Evolutionary conservation across 2,888 invertebrate genomes (phyloP).

Genomic region (Dicyrtoma fusca): DNA sequence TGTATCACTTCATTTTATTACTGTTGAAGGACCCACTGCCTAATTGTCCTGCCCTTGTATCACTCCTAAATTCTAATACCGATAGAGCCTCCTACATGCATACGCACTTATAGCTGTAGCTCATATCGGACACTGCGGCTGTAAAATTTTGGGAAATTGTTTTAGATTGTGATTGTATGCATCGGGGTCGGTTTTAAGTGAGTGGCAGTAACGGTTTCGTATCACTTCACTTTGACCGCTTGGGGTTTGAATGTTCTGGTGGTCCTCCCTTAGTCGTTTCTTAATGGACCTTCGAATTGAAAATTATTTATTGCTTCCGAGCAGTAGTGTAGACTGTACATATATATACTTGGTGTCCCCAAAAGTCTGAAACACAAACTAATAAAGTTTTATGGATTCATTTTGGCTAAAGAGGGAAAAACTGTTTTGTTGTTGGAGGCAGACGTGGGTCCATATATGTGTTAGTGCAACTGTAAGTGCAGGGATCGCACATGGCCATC

Average conservation of each 20-base stretch:
- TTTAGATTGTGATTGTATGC: constrained; percentile 7
- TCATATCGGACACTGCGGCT: constrained; percentile 9
- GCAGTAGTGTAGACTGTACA: not conserved
- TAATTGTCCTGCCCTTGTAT: too few relatives aligned
- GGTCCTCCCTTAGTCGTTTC: not conserved
- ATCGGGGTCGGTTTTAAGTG: constrained; percentile 19
- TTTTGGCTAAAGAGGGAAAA: constrained; percentile 18
- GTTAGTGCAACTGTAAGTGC: not conserved
- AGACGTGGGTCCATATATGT: not conserved
- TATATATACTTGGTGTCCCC: not conserved
- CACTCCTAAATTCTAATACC: too few relatives aligned
- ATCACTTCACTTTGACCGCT: constrained; percentile 31
- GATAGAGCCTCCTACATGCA: not conserved
- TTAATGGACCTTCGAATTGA: constrained; percentile 14
- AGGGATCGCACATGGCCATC: not conserved
- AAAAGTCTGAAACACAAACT: not conserved
- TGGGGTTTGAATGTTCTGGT: constrained; percentile 24
- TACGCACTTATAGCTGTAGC: not conserved
- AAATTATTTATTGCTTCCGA: constrained; percentile 12
- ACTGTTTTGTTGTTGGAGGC: constrained; percentile 17
- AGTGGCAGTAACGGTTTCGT: constrained; percentile 33
- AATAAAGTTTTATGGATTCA: constrained; percentile 34
- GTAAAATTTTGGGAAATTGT: constrained; percentile 6
- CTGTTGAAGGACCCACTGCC: not conserved
- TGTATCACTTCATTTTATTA: not conserved